Evolutionary conservation across 1,140 invertebrate species (phyloP).

Genomic region (Hesperophylax magnus): DNA sequence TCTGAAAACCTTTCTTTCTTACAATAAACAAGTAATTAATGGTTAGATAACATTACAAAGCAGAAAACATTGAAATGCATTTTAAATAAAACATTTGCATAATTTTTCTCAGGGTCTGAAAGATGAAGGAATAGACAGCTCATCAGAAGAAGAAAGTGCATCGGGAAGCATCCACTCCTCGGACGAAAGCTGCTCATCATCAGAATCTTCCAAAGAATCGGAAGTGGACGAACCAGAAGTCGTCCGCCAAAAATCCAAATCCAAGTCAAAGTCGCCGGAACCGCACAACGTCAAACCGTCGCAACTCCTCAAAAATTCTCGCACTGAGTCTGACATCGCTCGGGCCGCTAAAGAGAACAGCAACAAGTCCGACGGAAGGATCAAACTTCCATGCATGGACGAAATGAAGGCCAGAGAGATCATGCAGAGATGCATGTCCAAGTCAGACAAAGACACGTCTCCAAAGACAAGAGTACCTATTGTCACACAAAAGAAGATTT

Average conservation of each 20-base stretch:
- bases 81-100: background rate
- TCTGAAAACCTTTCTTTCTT: background rate
- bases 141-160: constrained; percentile 67
- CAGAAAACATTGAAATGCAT: background rate
- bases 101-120: constrained; percentile 64
- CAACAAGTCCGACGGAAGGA: constrained; percentile 34
- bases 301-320: constrained; percentile 63
- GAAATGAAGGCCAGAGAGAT: constrained; percentile 52
- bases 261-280: constrained; percentile 49
- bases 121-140: constrained; percentile 70
- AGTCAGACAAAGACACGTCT: constrained; percentile 45
- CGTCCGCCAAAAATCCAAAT: no score
- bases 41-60: no score
- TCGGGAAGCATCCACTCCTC: constrained; percentile 66
- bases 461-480: constrained; percentile 5
- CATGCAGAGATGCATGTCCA: constrained; percentile 52
- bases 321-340: constrained; percentile 66
- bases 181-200: constrained; percentile 68
- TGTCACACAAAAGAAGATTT: background rate
- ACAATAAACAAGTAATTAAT: background rate
- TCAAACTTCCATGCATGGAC: constrained; percentile 55
- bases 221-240: constrained; percentile 11
- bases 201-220: constrained; percentile 64
- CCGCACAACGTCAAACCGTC: constrained; percentile 63
- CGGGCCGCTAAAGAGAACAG: constrained; percentile 55